phyloP scores from a whole-genome alignment of 2,797 vertebrate genomes.

The Melanogrammus aeglefinus region DNA sequence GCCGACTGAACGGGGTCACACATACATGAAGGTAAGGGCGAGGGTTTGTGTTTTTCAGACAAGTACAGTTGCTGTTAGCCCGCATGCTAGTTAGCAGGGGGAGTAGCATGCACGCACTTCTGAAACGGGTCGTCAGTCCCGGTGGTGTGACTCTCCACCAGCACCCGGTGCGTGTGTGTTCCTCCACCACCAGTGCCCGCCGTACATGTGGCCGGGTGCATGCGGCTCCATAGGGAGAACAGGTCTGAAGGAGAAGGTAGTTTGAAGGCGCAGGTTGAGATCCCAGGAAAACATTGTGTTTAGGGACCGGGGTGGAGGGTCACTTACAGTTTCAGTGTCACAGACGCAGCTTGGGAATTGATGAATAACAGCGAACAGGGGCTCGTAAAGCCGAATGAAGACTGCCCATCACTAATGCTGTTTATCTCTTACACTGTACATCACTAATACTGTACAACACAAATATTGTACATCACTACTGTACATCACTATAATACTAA shows the following conservation, averaged over 20 bases:
- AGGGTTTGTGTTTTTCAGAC: conserved; percentile 26
- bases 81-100: conserved; percentile 48
- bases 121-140: conserved; percentile 51
- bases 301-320: no score
- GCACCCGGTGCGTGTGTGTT: conserved; percentile 3
- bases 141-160: conserved; percentile 5
- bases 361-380: background rate
- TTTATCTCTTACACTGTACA: no score
- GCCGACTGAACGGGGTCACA: conserved; percentile 65
- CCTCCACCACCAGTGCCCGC: background rate
- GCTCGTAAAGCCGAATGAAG: no score
- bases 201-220: conserved; percentile 29
- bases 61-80: conserved; percentile 38
- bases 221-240: conserved; percentile 37
- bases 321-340: background rate
- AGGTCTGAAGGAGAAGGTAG: background rate
- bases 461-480: background rate
- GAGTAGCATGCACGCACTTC: conserved; percentile 58
- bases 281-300: background rate
- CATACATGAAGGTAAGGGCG: conserved; percentile 19
- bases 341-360: background rate
- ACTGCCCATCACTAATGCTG: no score
- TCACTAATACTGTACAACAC: background rate
- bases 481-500: background rate
- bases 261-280: background rate